Evolutionary conservation across 92 coral and sea anemone species (phyloP).

Genomic region (Phymanthus crucifer): DNA sequence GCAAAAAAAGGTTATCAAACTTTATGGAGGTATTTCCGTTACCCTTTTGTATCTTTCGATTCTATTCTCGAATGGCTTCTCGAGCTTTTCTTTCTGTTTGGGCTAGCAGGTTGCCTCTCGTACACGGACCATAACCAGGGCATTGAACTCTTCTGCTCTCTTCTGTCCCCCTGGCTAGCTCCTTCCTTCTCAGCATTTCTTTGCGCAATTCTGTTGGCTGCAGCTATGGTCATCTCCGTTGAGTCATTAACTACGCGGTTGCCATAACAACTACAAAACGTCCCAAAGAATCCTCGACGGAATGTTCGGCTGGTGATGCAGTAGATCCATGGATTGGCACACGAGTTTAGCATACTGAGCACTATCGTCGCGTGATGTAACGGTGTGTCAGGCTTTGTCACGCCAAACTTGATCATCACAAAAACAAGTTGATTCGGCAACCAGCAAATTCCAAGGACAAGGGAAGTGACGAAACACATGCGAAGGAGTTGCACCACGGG

Average conservation of each 20-base stretch:
- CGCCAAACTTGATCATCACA: constrained; percentile 58
- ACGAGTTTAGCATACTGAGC: constrained; percentile 60
- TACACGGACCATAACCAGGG: background rate
- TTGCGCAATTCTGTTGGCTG: background rate
- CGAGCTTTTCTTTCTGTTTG: background rate
- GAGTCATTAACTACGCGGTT: background rate
- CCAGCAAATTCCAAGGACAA: constrained; percentile 65
- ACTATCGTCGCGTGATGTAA: constrained; percentile 62
- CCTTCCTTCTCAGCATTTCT: background rate
- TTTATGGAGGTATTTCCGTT: too few relatives aligned
- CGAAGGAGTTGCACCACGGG: constrained; percentile 36
- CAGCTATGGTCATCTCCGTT: constrained; percentile 7
- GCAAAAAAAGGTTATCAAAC: too few relatives aligned
- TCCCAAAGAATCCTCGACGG: constrained; percentile 37
- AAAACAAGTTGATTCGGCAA: constrained; percentile 70
- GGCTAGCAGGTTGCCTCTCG: background rate
- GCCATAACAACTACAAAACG: background rate
- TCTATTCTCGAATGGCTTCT: background rate
- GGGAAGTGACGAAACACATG: constrained; percentile 69
- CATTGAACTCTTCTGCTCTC: background rate
- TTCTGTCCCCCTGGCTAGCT: background rate
- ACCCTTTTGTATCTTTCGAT: too few relatives aligned
- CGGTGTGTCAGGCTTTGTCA: constrained; percentile 51
- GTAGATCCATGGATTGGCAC: constrained; percentile 71
- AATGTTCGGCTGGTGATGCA: constrained; percentile 61